Base-by-base conservation (phyloP, 2,113 vertebrate species). In the Chauna torquata region DNA sequence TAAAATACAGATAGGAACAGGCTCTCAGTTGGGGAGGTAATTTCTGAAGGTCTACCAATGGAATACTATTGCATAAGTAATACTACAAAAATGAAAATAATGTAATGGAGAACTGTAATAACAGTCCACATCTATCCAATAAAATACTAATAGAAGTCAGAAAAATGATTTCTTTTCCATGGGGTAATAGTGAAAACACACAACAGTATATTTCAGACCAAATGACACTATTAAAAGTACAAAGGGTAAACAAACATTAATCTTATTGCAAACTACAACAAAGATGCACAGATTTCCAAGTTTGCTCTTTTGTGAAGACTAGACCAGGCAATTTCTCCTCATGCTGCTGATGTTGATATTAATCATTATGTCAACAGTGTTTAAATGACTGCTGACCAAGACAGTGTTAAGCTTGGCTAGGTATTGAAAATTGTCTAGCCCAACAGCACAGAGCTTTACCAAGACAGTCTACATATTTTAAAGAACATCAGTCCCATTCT, bases 1-100 rank as follows among this genome's bases (percentile, higher is more conserved):
- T 69, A 96, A 91, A 94, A 94, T 94, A 90, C 36, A 93, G 58
- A 58, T 4, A 85, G 66, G 82, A 95, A 82, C 52, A 76, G 11
- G 32, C 12, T 90, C 81, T 80, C 93, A 40, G 84, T 16, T 82
- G 62, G 86, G 42, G 58, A 91, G 58, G 81, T 65, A 87, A 74
- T 94, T 94, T 96, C 82, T 74, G 54, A 76, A 92, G 27, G 44
- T 82, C 69, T 86, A 59, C 61, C 54, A 6, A 80, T 83, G 24
- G 55, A 96, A 72, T 50, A 32, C 49, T 84, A 66, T 55, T 74
- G 40, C 16, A 79, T 85, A 96, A 93, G 42, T 90, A 52, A 59
- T 49, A 86, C 57, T 84, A 74, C 7, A 6, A 23, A 75, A 91
- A 78, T 57, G 20, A 82, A 87, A 94, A 94, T 77, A 87, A 90